A percentile compares a stretch with the other conserved stretches of the same genome.
Conservation (phyloP, 2,888 invertebrate species). For the Parnassius mnemosyne region DNA sequence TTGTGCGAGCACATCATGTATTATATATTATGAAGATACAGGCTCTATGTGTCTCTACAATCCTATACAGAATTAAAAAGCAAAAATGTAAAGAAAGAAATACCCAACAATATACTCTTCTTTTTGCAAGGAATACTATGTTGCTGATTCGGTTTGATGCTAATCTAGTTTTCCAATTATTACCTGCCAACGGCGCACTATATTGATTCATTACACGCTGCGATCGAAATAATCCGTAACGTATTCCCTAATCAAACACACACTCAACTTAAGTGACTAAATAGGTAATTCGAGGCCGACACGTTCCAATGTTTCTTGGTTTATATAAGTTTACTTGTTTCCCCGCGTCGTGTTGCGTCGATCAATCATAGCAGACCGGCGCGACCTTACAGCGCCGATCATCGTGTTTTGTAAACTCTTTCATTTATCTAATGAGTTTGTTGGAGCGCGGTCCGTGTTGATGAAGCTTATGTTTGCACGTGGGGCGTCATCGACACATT, state of each 20-base stretch:
- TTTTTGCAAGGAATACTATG: too few species aligned
- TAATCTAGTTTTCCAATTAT: background rate
- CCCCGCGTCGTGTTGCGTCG: slow-evolving; percentile 32
- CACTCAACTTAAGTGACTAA: slow-evolving; percentile 64
- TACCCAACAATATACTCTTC: too few species aligned
- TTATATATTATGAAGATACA: too few species aligned
- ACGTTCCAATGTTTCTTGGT: slow-evolving; percentile 47
- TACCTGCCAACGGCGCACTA: background rate
- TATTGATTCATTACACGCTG: slow-evolving; percentile 53
- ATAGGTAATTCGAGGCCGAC: slow-evolving; percentile 61
- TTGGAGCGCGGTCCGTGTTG: slow-evolving; percentile 33
- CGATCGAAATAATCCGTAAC: slow-evolving; percentile 31
- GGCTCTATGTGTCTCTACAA: too few species aligned
- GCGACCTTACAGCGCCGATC: slow-evolving; percentile 39
- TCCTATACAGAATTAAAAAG: too few species aligned
- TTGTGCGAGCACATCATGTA: too few species aligned
- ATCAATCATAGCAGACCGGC: slow-evolving; percentile 58
- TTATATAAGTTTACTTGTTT: slow-evolving; percentile 25
- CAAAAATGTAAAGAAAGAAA: too few species aligned
- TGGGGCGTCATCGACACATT: slow-evolving; percentile 45
- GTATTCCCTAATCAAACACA: slow-evolving; percentile 62
- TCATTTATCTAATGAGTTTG: slow-evolving; percentile 76
- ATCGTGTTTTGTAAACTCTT: slow-evolving; percentile 69
- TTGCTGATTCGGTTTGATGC: background rate
- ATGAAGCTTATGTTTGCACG: slow-evolving; percentile 44